Conservation (phyloP, 1,140 invertebrate genomes). For the Drosophila equinoxialis region DNA sequence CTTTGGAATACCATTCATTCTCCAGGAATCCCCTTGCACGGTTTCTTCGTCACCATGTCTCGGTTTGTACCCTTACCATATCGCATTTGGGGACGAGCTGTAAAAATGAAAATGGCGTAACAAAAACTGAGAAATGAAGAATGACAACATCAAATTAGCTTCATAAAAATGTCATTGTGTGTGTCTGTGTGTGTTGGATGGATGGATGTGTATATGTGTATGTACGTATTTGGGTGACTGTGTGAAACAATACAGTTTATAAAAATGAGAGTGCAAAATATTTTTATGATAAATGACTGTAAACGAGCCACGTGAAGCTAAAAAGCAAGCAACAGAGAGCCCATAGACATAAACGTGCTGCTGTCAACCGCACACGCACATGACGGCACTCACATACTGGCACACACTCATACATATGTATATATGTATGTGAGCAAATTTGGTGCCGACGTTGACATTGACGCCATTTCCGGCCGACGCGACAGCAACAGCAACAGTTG, state of each 20-base stretch:
- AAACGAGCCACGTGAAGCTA: slow-evolving; percentile 76
- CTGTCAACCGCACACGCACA: slow-evolving; percentile 75
- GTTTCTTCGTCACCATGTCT: background rate
- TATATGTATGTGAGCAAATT: slow-evolving; percentile 57
- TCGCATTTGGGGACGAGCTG: slow-evolving; percentile 35
- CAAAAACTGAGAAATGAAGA: slow-evolving; percentile 78
- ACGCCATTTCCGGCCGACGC: slow-evolving; percentile 76
- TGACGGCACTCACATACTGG: slow-evolving; percentile 42
- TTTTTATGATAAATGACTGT: slow-evolving; percentile 81
- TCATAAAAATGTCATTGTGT: slow-evolving; percentile 71
- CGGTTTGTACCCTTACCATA: slow-evolving; percentile 33
- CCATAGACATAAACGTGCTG: slow-evolving; percentile 78
- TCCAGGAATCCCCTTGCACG: background rate
- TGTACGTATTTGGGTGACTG: slow-evolving; percentile 31
- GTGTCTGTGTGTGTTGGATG: background rate
- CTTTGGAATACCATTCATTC: slow-evolving; percentile 17
- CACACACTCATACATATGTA: slow-evolving; percentile 19
- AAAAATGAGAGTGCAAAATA: slow-evolving; percentile 80
- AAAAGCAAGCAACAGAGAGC: slow-evolving; percentile 34
- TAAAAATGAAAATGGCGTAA: slow-evolving; percentile 74
- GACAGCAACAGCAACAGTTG: slow-evolving; percentile 52
- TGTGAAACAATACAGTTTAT: slow-evolving; percentile 80
- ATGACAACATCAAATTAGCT: slow-evolving; percentile 81
- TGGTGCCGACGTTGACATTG: slow-evolving; percentile 78
- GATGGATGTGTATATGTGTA: background rate